Conservation (phyloP, 2,113 vertebrate species). For the Pelobates fuscus region DNA sequence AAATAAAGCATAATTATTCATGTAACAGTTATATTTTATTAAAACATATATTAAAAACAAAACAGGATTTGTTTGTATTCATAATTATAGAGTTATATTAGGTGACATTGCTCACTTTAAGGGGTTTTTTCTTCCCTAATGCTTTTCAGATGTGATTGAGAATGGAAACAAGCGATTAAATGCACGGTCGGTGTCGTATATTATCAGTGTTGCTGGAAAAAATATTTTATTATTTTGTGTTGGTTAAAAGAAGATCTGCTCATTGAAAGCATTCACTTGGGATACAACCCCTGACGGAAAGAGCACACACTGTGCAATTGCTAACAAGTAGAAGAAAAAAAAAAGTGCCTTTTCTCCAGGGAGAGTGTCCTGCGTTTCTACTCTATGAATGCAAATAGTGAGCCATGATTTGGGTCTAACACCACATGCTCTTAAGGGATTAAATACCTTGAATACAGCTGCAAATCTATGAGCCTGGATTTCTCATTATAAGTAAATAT, state of each 20-base stretch:
- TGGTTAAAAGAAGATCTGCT: background rate
- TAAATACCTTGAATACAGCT: conserved; percentile 40
- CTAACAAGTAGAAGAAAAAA: conserved; percentile 38
- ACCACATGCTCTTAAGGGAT: background rate
- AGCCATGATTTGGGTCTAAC: conserved; percentile 21
- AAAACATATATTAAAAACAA: too few species aligned
- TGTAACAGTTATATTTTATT: too few species aligned
- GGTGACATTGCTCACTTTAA: too few species aligned
- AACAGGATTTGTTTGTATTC: too few species aligned
- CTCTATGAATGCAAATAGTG: conserved; percentile 34
- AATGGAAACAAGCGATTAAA: too few species aligned
- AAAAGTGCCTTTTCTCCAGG: conserved; percentile 21
- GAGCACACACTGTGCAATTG: conserved; percentile 19
- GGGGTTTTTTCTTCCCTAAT: too few species aligned
- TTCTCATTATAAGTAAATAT: conserved; percentile 53
- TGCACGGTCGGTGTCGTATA: too few species aligned
- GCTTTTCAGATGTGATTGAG: too few species aligned
- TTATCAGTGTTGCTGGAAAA: too few species aligned
- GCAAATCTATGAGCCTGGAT: background rate
- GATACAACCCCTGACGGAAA: conserved; percentile 3
- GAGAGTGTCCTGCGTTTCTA: conserved; percentile 10
- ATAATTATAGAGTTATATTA: too few species aligned
- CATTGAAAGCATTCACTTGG: conserved; percentile 18
- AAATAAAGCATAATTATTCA: too few species aligned
- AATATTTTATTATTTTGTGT: too few species aligned